Evolutionary conservation across 2,113 vertebrate genomes (phyloP).

Genomic region (Hoplias malabaricus): DNA sequence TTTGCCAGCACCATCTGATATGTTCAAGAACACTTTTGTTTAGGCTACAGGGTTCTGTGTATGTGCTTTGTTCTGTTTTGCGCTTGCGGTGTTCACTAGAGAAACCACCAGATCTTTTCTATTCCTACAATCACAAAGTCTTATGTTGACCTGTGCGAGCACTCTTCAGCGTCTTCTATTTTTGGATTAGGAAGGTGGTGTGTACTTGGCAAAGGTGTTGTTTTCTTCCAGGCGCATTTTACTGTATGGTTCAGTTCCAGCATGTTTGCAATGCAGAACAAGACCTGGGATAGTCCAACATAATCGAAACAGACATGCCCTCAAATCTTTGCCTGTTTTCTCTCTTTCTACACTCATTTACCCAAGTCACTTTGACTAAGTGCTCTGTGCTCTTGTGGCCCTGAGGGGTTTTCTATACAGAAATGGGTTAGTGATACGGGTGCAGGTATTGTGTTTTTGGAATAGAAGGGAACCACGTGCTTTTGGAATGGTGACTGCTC

Average conservation of each 20-base stretch:
- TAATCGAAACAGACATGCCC: slow-evolving; percentile 10
- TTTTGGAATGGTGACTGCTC: neutral
- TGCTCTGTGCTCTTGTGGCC: neutral
- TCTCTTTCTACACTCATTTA: neutral
- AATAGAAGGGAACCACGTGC: neutral
- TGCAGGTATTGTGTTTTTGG: neutral
- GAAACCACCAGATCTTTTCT: neutral
- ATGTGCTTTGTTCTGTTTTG: neutral
- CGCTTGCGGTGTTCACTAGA: neutral
- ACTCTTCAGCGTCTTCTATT: neutral
- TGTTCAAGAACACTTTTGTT: neutral
- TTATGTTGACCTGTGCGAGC: neutral
- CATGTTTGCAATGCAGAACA: neutral
- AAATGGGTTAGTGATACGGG: neutral
- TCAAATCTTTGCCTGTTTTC: neutral
- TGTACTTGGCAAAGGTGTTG: neutral
- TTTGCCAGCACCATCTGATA: neutral
- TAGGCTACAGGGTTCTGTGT: neutral
- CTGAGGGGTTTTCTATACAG: neutral
- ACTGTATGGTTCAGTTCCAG: slow-evolving; percentile 1
- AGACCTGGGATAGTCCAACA: neutral
- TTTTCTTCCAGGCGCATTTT: neutral
- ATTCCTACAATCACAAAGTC: neutral
- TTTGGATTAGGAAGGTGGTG: neutral
- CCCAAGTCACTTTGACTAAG: neutral